Evolutionary conservation across 2,113 vertebrate species (phyloP), one percentile per base, ranked within the genome.

Genomic region (Lagopus leucura): DNA sequence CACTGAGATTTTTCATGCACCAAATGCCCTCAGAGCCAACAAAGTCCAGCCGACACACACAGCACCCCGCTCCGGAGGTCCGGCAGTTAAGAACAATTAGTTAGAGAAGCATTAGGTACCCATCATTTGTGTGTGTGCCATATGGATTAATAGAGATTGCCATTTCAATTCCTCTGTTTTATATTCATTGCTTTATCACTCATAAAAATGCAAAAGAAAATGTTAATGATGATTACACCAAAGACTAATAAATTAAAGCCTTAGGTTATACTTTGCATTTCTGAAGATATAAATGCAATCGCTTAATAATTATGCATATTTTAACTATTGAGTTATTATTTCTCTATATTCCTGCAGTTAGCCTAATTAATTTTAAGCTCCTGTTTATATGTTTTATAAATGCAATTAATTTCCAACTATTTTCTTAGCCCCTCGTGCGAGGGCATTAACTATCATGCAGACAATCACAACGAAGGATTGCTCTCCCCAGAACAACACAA

Each of bases 181-280:
- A 40, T 84, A 94, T 91, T 86, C 96, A 64, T 52, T 75, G 66
- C 83, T 86, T 86, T 94, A 97, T 94, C 92, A 94, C 90, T 97
- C 97, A 97, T 96, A 97, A 96, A 93, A 89, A 97, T 96, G 94
- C 89, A 93, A 92, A 95, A 86, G 89, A 97, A 95, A 98, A 97
- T 96, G 96, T 97, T 98, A 97, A 98, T 97, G 97, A 97, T 97
- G 96, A 98, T 98, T 97, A 91, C 89, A 97, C 92, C 95, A 94
- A 98, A 97, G 97, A 90, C 93, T 96, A 98, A 98, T 96, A 97
- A 97, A 96, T 82, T 94, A 93, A 95, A 96, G 95, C 97, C 97
- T 97, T 95, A 90, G 93, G 96, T 97, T 96, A 90, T 79, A 93
- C 93, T 95, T 93, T 95, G 93, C 92, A 96, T 95, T 94, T 94